These are phyloP conservation scores for Microctenopoma stevenorrisi DNA, from an alignment of 2,797 vertebrate genomes.

Conservation along the genomic window DNA sequence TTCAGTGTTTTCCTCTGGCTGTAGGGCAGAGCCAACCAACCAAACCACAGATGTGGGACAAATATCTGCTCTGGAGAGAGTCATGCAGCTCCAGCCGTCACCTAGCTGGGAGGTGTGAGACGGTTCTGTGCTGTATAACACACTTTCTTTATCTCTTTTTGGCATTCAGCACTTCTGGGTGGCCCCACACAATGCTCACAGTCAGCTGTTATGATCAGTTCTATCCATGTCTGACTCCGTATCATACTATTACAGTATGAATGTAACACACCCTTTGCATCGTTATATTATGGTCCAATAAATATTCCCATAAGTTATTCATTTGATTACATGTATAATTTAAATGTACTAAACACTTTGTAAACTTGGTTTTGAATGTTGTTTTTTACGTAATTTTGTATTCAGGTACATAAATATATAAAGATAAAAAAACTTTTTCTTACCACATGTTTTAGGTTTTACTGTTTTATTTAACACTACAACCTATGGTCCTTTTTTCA, in stretches of 20 bases:
- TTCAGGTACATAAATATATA: not conserved
- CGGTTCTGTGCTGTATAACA: constrained; percentile 38
- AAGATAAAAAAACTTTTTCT: not conserved
- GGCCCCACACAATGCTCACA: constrained; percentile 23
- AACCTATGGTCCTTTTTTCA: not conserved
- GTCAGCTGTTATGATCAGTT: constrained; percentile 22
- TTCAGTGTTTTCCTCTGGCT: constrained; percentile 30
- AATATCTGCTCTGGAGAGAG: not conserved
- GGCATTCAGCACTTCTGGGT: constrained; percentile 19
- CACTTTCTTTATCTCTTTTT: constrained; percentile 41
- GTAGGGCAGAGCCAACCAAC: constrained; percentile 40
- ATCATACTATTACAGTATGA: not conserved
- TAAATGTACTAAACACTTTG: too few species aligned
- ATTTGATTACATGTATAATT: too few species aligned
- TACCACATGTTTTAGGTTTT: not conserved
- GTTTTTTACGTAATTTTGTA: not conserved
- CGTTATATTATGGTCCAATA: too few species aligned
- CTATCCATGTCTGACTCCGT: constrained; percentile 9
- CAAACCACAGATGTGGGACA: not conserved
- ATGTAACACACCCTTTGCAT: too few species aligned
- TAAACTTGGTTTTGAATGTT: not conserved
- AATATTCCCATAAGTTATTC: too few species aligned
- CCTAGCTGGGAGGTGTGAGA: constrained; percentile 64
- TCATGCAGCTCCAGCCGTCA: constrained; percentile 19
- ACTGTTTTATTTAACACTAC: not conserved